Percentiles rank a stretch among this genome's conserved stretches.
These are phyloP conservation scores for Himalopsyche tibetana DNA, from an alignment of 2,888 invertebrate species.

Conservation along the genomic window DNA sequence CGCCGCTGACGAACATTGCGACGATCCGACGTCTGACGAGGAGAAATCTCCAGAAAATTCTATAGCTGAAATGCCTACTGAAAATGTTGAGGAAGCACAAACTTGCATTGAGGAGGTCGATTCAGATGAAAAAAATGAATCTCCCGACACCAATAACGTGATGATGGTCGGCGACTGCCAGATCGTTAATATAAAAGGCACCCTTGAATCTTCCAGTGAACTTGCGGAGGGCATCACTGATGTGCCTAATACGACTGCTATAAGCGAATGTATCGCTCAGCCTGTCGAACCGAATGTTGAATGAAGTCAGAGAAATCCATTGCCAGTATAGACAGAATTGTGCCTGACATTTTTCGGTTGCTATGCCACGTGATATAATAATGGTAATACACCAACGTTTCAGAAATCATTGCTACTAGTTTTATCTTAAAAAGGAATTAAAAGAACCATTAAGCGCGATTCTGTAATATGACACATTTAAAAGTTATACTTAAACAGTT, in stretches of 20 bases:
- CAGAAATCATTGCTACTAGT: constrained; percentile 35
- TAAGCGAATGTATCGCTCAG: neutral
- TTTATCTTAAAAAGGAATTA: neutral
- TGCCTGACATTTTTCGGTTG: constrained; percentile 41
- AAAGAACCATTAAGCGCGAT: constrained; percentile 22
- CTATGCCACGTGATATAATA: constrained; percentile 42
- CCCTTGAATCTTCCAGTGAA: constrained; percentile 66
- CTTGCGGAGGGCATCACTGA: neutral
- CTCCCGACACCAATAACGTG: constrained; percentile 67
- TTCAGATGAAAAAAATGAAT: constrained; percentile 72
- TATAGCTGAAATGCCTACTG: constrained; percentile 28
- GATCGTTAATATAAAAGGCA: constrained; percentile 72
- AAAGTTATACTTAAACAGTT: constrained; percentile 33
- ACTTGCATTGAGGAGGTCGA: constrained; percentile 73
- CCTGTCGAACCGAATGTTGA: neutral
- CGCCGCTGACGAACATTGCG: neutral
- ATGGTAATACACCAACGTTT: constrained; percentile 34
- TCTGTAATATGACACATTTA: constrained; percentile 24
- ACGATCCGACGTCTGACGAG: neutral
- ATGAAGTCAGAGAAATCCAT: neutral
- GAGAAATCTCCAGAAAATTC: neutral
- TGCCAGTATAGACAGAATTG: constrained; percentile 34
- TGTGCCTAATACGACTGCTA: constrained; percentile 8
- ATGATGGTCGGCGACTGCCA: constrained; percentile 77
- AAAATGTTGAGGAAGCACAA: neutral